A percentile compares a stretch with the other conserved stretches of the same genome.
phyloP scores from a whole-genome alignment of 1,140 invertebrate species.

The Varroa destructor region DNA sequence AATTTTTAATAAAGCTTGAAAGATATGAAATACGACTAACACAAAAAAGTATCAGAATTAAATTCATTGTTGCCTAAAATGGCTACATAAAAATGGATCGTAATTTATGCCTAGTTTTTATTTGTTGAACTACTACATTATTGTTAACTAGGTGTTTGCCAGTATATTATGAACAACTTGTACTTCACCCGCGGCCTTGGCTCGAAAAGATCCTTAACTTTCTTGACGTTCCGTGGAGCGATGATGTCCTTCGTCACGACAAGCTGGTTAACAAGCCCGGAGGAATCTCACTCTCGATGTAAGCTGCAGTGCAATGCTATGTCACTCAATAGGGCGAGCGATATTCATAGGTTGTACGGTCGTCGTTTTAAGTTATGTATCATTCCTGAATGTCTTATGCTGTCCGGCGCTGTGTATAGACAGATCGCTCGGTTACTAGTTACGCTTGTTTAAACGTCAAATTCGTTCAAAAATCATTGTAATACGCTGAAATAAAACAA shows the following conservation, averaged over 20 bases:
- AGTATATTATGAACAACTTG: slow-evolving; percentile 90
- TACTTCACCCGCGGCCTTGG: slow-evolving; percentile 76
- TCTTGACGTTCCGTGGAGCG: slow-evolving; percentile 84
- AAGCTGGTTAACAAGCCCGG: slow-evolving; percentile 89
- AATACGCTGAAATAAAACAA: too few relatives aligned
- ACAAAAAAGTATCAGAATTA: too few relatives aligned
- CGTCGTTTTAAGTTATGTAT: slow-evolving; percentile 26
- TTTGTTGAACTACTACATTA: too few relatives aligned
- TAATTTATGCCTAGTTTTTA: too few relatives aligned
- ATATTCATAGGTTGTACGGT: neutral
- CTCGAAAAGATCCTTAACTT: slow-evolving; percentile 80
- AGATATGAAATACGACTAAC: too few relatives aligned
- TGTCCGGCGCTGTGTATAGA: slow-evolving; percentile 28
- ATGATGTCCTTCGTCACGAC: slow-evolving; percentile 90
- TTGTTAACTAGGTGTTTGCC: slow-evolving; percentile 54
- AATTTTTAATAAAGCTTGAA: too few relatives aligned
- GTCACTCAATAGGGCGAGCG: neutral
- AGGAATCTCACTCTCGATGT: slow-evolving; percentile 73
- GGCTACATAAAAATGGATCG: too few relatives aligned
- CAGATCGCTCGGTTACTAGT: too few relatives aligned
- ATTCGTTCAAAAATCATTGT: too few relatives aligned
- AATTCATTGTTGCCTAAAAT: too few relatives aligned
- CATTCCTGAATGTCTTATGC: slow-evolving; percentile 16
- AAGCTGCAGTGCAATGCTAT: slow-evolving; percentile 40
- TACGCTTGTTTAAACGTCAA: too few relatives aligned